These are phyloP conservation scores for Xylophagus ater DNA, from an alignment of 2,888 invertebrate genomes.

Conservation along the genomic window DNA sequence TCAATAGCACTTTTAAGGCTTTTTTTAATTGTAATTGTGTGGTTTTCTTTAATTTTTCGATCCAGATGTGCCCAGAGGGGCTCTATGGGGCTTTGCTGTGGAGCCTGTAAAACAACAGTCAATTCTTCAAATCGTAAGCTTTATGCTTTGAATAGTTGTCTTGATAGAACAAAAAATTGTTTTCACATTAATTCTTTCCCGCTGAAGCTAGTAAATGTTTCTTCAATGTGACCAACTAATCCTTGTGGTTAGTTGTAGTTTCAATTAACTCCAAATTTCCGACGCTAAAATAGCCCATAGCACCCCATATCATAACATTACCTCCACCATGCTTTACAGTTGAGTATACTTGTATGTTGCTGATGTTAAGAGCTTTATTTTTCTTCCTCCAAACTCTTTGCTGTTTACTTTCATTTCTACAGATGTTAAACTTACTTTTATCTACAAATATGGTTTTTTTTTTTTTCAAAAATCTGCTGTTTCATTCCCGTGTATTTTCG, in stretches of 20 bases:
- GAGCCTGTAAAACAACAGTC: not conserved
- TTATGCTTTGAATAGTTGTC: not conserved
- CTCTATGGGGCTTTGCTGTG: not conserved
- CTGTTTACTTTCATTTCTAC: not conserved
- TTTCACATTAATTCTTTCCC: not conserved
- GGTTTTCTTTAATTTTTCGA: not conserved
- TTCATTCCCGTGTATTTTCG: not conserved
- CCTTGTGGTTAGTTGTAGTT: not conserved
- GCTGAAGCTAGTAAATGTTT: not conserved
- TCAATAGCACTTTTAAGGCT: not conserved
- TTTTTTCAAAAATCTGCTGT: not conserved
- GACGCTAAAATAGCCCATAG: not conserved
- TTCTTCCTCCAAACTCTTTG: conserved; percentile 5
- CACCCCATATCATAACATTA: not conserved
- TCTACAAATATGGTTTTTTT: no score
- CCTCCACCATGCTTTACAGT: not conserved
- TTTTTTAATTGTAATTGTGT: not conserved
- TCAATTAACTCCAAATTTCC: not conserved
- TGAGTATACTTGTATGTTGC: no score
- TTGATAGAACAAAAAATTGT: not conserved
- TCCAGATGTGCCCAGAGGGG: not conserved
- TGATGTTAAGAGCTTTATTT: conserved; percentile 1
- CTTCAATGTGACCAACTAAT: not conserved
- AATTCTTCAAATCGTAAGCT: not conserved
- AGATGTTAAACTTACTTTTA: conserved; percentile 1